Evolutionary conservation across 2,797 vertebrate species (phyloP), one percentile per base, ranked within the genome.

Genomic region (Mormyrus hasselquistii): DNA sequence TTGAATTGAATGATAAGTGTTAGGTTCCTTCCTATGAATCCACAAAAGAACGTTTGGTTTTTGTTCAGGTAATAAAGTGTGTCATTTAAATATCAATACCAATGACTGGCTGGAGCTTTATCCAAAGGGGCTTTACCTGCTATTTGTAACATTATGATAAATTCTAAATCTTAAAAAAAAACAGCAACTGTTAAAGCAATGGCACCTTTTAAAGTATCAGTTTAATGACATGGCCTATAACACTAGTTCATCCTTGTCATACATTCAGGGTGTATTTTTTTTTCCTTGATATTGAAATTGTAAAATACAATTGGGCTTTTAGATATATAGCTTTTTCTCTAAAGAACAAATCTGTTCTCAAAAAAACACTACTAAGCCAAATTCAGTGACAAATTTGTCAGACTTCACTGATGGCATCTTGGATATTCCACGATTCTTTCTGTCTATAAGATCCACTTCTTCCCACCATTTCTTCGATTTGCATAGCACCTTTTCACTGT

Each of bases 1-100:
- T 73, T 55, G 53, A 55, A 55, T 34, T 73, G 69, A 38, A 38
- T 73, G 10, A 73, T 73, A 59, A 59, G n/a, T 65, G 8, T 22
- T 83, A 44, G 76, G 84, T 25, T 59, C n/a, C 41, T 84, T 89
- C 79, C 55, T 10, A 62, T 16, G 55, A 50, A 29, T 57, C 53
- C 59, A 62, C 88, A 82, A 89, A 89, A 89, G 52, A 84, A 29
- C 41, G 59, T 44, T 47, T 25, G 5, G 8, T 29, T 59, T 89
- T 84, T 88, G 65, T 53, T 88, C 29, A n/a, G 87, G 59, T 73
- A 34, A 73, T 16, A 73, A 73, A 73, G 69, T 73, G 29, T 73
- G 59, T 29, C 59, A 65, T 73, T 73, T 73, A 83, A 83, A 62
- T 34, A n/a, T 53, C 49, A 8, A 76, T 8, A 8, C 49, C 53